Evolutionary conservation across 2,797 vertebrate genomes (phyloP).

Genomic region (Dallia pectoralis): DNA sequence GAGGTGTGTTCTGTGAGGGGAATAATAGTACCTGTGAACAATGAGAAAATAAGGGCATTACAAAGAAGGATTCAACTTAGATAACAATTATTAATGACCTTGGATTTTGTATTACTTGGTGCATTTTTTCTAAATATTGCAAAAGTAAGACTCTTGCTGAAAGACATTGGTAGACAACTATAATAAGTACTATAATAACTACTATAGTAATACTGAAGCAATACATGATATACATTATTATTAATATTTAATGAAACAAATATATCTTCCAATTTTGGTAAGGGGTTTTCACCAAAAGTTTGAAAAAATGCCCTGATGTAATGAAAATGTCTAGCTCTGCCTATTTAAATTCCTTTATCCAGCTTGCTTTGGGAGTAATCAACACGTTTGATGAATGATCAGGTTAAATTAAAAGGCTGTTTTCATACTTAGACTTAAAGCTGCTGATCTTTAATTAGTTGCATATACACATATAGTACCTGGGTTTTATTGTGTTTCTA

Average conservation of each 20-base stretch:
- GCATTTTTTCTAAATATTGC: not conserved
- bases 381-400: not conserved
- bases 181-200: no score
- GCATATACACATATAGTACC: not conserved
- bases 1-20: conserved; percentile 13
- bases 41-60: not conserved
- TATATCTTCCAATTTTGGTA: not conserved
- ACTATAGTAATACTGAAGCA: not conserved
- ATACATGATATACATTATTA: not conserved
- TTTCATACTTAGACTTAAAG: not conserved
- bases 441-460: not conserved
- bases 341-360: not conserved
- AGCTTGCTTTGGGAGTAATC: not conserved
- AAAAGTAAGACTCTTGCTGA: not conserved
- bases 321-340: not conserved
- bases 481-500: not conserved
- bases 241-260: not conserved
- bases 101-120: not conserved
- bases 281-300: not conserved
- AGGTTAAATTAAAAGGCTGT: not conserved
- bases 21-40: conserved; percentile 44
- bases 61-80: not conserved
- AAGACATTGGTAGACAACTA: not conserved
- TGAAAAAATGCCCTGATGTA: not conserved
- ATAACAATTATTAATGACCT: not conserved